phyloP scores from a whole-genome alignment of 2,888 invertebrate genomes.

The Phrixothrix hirtus region DNA sequence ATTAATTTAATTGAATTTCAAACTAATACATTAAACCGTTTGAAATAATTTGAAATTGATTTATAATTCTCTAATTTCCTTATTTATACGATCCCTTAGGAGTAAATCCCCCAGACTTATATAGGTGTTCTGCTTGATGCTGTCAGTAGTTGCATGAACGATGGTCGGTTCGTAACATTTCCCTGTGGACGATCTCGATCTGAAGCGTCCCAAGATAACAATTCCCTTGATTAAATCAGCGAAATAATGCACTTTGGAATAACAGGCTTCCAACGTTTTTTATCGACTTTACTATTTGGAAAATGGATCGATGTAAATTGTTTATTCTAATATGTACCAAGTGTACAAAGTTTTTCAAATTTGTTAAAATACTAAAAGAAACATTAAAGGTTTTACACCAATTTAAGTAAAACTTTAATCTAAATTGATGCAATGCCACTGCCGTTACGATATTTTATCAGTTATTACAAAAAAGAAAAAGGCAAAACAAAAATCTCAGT shows the following conservation, averaged over 20 bases:
- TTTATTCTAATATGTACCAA: too few relatives aligned
- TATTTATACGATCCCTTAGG: background rate
- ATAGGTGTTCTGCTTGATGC: constrained; percentile 9
- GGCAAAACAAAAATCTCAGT: too few relatives aligned
- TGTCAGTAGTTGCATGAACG: constrained; percentile 24
- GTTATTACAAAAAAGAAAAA: too few relatives aligned
- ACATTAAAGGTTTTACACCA: too few relatives aligned
- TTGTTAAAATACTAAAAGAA: too few relatives aligned
- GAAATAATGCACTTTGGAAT: constrained; percentile 27
- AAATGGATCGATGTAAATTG: too few relatives aligned
- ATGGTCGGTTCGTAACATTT: constrained; percentile 27
- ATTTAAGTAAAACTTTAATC: too few relatives aligned
- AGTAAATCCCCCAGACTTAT: background rate
- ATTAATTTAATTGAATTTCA: background rate
- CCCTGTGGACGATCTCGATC: constrained; percentile 29
- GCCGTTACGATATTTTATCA: too few relatives aligned
- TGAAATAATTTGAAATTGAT: background rate
- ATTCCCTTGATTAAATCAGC: constrained; percentile 33
- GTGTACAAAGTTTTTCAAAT: too few relatives aligned
- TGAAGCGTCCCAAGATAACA: constrained; percentile 29
- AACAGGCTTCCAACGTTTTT: constrained; percentile 16
- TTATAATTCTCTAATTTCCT: constrained; percentile 4
- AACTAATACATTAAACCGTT: background rate
- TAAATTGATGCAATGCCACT: too few relatives aligned
- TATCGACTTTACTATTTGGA: too few relatives aligned